A percentile compares a stretch with the other conserved stretches of the same genome.
These are phyloP conservation scores for Argyrosomus japonicus DNA, from an alignment of 2,113 vertebrate species.

Conservation along the genomic window DNA sequence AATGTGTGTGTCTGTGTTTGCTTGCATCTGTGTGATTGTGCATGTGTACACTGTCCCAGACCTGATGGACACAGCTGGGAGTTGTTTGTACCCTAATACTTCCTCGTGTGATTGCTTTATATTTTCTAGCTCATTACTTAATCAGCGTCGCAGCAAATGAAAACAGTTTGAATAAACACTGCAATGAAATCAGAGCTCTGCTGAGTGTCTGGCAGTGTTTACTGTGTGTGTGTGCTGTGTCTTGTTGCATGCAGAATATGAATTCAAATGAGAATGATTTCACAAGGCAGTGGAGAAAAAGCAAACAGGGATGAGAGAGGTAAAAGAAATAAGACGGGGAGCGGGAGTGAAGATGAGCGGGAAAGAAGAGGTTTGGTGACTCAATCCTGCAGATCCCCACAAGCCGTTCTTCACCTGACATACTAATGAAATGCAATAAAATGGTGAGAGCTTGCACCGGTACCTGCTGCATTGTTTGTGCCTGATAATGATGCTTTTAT, in stretches of 20 bases:
- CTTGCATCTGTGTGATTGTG: background rate
- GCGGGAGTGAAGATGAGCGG: slow-evolving; percentile 46
- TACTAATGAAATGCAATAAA: slow-evolving; percentile 55
- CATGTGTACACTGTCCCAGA: background rate
- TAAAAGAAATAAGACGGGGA: slow-evolving; percentile 24
- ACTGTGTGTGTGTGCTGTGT: slow-evolving; percentile 21
- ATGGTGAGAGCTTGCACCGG: slow-evolving; percentile 18
- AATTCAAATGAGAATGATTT: slow-evolving; percentile 73
- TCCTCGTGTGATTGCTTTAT: slow-evolving; percentile 49
- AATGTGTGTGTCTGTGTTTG: background rate
- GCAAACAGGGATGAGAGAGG: slow-evolving; percentile 44
- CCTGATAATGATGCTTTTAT: slow-evolving; percentile 15
- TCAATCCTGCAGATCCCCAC: slow-evolving; percentile 77
- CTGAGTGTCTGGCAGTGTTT: slow-evolving; percentile 46
- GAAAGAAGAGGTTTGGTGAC: slow-evolving; percentile 64
- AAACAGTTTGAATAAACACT: slow-evolving; percentile 53
- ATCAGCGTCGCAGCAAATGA: slow-evolving; percentile 48
- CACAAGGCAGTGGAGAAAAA: slow-evolving; percentile 44
- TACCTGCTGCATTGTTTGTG: slow-evolving; percentile 31
- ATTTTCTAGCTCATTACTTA: slow-evolving; percentile 66
- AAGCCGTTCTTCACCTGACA: slow-evolving; percentile 64
- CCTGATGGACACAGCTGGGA: slow-evolving; percentile 20
- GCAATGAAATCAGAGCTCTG: slow-evolving; percentile 45
- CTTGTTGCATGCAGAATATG: slow-evolving; percentile 46
- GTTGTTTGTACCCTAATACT: slow-evolving; percentile 41